Base-by-base conservation (phyloP, 1,140 invertebrate genomes). In the Acromyrmex charruanus region DNA sequence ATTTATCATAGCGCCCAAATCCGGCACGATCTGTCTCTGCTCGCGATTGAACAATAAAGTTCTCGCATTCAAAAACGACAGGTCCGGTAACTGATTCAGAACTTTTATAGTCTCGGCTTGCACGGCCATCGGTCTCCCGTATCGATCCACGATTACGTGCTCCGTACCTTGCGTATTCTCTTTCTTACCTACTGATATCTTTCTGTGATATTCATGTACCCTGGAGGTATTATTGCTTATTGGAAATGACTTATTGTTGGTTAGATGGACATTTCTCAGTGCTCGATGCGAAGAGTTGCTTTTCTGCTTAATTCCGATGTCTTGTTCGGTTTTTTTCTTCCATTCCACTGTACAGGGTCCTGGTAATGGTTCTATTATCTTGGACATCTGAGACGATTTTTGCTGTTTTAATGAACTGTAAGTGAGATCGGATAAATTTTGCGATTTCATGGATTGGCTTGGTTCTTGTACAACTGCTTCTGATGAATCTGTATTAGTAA, bases 1-100 rank as follows among this genome's bases (percentile, higher is more conserved):
- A 94, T 94, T 95, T 85, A 95, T 95, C 93, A 95, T 93, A 74
- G 94, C 94, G 87, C 94, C 94, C n/a, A 95, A 87, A 86, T 95
- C 95, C 53, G 91, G 93, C 82, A 94, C 91, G 25, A 95, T 93
- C 61, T 94, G 94, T 55, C 94, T 95, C 39, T 95, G 93, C 63
- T 95, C 95, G 9, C 94, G 94, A 91, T 94, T 95, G 65, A 92
- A 94, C 84, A 95, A 87, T 39, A 95, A 86, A 69, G 94, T 95
- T 92, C 94, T 92, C 7, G 95, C 95, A 80, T 94, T 95, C 7
- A 95, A 79, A 71, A 95, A 95, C 0, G 95, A 95, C 35, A 95
- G 63, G 77, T 95, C 94, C 9, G 95, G 95, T 21, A 95, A 80
- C 44, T 95, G 94, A 74, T 95, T 95, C 2, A 95, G 69, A 59